Base-by-base conservation (phyloP, 92 coral and sea anemone genomes). In the Blastomussa wellsi region DNA sequence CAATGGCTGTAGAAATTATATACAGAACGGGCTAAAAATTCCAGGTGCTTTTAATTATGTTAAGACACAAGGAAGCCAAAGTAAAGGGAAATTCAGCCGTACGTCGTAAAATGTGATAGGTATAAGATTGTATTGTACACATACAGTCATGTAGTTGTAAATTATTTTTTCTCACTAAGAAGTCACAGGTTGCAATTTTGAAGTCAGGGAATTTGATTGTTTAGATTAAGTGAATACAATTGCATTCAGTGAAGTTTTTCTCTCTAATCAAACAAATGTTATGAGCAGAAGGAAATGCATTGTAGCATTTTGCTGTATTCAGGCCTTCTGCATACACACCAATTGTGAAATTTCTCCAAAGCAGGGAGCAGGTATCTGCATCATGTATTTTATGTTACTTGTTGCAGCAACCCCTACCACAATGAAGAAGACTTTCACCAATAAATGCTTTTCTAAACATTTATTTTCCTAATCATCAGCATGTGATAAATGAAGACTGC, bases 1-100 rank as follows among this genome's bases (percentile, higher is more conserved):
- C 79, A 49, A 74, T 74, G 60, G 28, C 53, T n/a, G 9, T n/a
- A n/a, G 78, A 81, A 81, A 81, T 81, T 22, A 24, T 81, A 70
- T 81, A 66, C 83, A 39, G 26, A 29, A 47, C 62, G 44, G 74
- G 22, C 60, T 64, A 77, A 49, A n/a, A 82, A 82, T 70, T 71
- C 86, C 86, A 82, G 67, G 51, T 82, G 78, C 74, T 82, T 33
- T 71, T 36, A 82, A 82, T 82, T 82, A 82, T 28, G 24, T 64
- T 72, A 7, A 57, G 16, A 82, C 47, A 36, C 69, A 37, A 15
- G 19, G 48, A 82, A 82, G 51, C 66, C 65, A 49, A 35, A 15
- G 78, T 19, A 16, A 42, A 70, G 52, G 52, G 57, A 82, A 55
- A 49, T 69, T 51, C 48, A 70, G 65, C 42, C 35, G 6, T 51